A percentile compares a stretch with the other conserved stretches of the same genome.
phyloP scores from a whole-genome alignment of 2,797 vertebrate genomes.

The Peromyscus aztecus region DNA sequence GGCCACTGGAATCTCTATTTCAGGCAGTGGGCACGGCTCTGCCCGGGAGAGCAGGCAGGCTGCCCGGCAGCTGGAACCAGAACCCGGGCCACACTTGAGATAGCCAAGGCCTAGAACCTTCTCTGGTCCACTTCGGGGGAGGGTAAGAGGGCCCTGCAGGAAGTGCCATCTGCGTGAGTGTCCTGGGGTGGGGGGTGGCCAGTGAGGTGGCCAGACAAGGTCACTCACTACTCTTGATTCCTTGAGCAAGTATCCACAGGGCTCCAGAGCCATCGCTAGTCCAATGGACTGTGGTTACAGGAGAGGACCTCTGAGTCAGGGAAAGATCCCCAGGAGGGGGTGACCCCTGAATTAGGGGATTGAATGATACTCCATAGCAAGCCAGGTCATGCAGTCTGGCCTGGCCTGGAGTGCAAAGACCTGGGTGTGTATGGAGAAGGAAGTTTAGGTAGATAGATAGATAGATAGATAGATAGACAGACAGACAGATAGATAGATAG shows the following conservation, averaged over 20 bases:
- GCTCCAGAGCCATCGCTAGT: not conserved
- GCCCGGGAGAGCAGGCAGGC: not conserved
- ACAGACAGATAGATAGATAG: not conserved
- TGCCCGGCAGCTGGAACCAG: not conserved
- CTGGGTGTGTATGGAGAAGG: not conserved
- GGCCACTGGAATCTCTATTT: constrained; percentile 47
- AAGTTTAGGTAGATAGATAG: not conserved
- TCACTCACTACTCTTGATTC: not conserved
- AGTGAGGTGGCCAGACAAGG: not conserved
- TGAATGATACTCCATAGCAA: constrained; percentile 5
- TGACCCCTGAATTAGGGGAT: not conserved
- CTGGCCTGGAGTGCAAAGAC: not conserved
- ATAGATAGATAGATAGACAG: not conserved
- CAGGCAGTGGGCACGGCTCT: not conserved
- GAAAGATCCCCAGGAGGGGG: not conserved
- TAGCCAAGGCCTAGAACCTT: not conserved
- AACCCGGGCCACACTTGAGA: not conserved
- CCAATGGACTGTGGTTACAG: not conserved
- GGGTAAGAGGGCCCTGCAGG: not conserved
- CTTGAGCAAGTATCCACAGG: not conserved
- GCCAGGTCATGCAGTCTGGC: not conserved
- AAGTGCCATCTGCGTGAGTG: not conserved
- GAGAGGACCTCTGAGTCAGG: not conserved
- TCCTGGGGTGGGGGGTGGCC: not conserved
- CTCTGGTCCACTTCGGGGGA: not conserved